A percentile compares a stretch with the other conserved stretches of the same genome.
phyloP scores from a whole-genome alignment of 2,113 vertebrate genomes.

The Plectropomus leopardus region DNA sequence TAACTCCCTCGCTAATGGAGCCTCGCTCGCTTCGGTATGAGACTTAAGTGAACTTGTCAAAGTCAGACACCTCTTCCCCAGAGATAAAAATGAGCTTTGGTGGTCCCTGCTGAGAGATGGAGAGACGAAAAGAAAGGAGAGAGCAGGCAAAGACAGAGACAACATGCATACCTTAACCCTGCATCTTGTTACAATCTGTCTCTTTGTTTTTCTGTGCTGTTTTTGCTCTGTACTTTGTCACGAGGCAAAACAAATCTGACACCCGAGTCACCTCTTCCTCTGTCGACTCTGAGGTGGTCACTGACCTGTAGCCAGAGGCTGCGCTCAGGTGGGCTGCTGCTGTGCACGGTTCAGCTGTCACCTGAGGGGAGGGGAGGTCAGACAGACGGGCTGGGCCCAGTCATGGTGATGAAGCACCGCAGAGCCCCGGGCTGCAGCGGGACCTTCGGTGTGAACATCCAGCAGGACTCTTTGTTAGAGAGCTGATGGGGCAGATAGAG shows the following conservation, averaged over 20 bases:
- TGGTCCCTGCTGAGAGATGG: slow-evolving; percentile 41
- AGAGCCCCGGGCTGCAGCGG: slow-evolving; percentile 15
- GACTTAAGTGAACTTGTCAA: slow-evolving; percentile 57
- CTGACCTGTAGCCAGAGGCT: slow-evolving; percentile 42
- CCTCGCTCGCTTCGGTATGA: slow-evolving; percentile 16
- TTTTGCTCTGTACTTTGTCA: slow-evolving; percentile 13
- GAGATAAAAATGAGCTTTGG: slow-evolving; percentile 50
- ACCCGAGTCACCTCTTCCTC: slow-evolving; percentile 16
- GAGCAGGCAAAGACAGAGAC: background rate
- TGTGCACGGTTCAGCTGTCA: slow-evolving; percentile 33
- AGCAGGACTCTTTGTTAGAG: slow-evolving; percentile 32
- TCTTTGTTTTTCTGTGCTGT: background rate
- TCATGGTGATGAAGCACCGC: background rate
- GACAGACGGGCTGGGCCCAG: slow-evolving; percentile 1
- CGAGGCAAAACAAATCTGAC: slow-evolving; percentile 7
- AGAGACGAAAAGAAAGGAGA: slow-evolving; percentile 3
- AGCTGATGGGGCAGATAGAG: slow-evolving; percentile 53
- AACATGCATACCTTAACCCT: background rate
- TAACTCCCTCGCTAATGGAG: slow-evolving; percentile 55
- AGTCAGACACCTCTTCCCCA: slow-evolving; percentile 23
- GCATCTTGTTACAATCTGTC: slow-evolving; percentile 4
- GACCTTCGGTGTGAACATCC: slow-evolving; percentile 41
- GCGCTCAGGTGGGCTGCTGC: slow-evolving; percentile 41
- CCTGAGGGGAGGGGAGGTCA: slow-evolving; percentile 46
- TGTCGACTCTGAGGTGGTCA: slow-evolving; percentile 7